Percentiles rank a stretch among this genome's conserved stretches.
Evolutionary conservation across 2,888 invertebrate species (phyloP).

Genomic region (Taenaris catops): DNA sequence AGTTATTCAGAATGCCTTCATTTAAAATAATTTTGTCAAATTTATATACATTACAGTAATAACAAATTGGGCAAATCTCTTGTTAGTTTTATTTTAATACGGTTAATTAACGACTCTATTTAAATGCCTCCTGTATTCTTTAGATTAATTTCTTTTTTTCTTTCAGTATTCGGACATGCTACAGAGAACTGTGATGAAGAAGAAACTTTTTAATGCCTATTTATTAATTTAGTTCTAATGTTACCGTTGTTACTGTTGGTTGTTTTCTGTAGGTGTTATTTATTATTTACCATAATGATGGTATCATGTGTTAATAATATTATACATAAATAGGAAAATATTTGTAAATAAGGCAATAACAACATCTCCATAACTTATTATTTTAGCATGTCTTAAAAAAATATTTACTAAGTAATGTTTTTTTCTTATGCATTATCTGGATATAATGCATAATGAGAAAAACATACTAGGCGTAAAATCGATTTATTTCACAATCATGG

Average conservation of each 20-base stretch:
- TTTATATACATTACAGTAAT: too few species aligned
- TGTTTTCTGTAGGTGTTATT: constrained; percentile 62
- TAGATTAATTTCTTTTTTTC: constrained; percentile 27
- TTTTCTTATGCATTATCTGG: constrained; percentile 70
- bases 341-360: constrained; percentile 66
- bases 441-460: constrained; percentile 67
- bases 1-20: too few species aligned
- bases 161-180: constrained; percentile 93
- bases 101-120: too few species aligned
- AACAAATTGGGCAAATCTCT: too few species aligned
- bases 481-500: constrained; percentile 63
- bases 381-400: constrained; percentile 57
- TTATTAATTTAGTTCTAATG: constrained; percentile 58
- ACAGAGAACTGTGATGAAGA: constrained; percentile 93
- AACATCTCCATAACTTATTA: constrained; percentile 45
- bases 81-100: too few species aligned
- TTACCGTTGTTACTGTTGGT: constrained; percentile 73
- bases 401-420: constrained; percentile 36
- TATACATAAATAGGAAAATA: constrained; percentile 41
- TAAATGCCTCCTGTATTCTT: too few species aligned
- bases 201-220: constrained; percentile 85
- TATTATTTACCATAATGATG: constrained; percentile 58
- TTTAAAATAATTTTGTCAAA: too few species aligned
- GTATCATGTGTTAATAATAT: constrained; percentile 52
- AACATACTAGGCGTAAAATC: constrained; percentile 46